These are phyloP conservation scores for Nebria salina DNA, from an alignment of 2,888 invertebrate species.

Conservation along the genomic window DNA sequence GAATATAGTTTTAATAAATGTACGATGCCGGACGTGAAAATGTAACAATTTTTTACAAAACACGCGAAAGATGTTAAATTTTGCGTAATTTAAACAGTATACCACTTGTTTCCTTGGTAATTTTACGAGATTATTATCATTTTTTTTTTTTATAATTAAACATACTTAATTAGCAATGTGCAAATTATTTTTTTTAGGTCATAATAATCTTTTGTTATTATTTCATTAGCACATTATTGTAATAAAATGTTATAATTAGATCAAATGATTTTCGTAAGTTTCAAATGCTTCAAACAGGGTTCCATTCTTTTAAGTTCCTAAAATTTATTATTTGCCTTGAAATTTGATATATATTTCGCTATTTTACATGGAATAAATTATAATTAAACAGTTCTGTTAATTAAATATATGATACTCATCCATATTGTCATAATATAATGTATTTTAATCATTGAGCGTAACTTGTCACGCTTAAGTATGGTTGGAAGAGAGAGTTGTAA, in stretches of 20 bases:
- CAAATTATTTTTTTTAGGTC: not conserved
- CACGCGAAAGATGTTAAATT: not conserved
- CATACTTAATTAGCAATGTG: not conserved
- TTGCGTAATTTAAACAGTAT: not conserved
- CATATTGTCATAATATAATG: slow-evolving; percentile 32
- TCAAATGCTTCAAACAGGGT: too few species aligned
- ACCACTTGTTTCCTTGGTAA: not conserved
- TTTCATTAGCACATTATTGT: not conserved
- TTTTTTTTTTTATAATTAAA: not conserved
- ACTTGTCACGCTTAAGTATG: slow-evolving; percentile 13
- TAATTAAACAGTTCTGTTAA: not conserved
- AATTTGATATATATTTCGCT: not conserved
- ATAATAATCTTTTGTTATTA: not conserved
- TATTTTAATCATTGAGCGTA: slow-evolving; percentile 31
- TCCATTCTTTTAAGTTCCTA: too few species aligned
- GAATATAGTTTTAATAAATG: too few species aligned
- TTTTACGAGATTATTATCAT: not conserved
- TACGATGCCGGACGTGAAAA: too few species aligned
- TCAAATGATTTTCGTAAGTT: too few species aligned
- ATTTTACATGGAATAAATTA: too few species aligned
- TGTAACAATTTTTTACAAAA: not conserved
- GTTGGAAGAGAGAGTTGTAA: slow-evolving; percentile 30
- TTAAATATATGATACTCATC: slow-evolving; percentile 22
- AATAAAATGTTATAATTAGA: not conserved
- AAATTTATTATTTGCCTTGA: not conserved